phyloP scores from a whole-genome alignment of 2,888 invertebrate genomes.

The Ommatoiulus sabulosus region DNA sequence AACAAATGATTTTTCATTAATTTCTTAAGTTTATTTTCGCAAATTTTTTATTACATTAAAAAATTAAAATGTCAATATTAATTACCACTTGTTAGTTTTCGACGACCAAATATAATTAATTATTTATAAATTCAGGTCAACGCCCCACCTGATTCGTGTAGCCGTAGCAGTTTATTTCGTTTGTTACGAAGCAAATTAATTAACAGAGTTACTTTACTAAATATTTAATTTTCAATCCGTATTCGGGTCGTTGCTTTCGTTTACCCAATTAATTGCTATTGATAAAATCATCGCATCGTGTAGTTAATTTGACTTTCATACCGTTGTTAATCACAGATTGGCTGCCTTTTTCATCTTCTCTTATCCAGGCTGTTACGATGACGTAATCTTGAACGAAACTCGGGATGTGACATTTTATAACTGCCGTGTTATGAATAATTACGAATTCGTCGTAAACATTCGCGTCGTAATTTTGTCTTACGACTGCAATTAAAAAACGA shows the following conservation, averaged over 20 bases:
- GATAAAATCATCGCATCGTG: not conserved
- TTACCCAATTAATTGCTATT: not conserved
- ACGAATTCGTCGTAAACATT: conserved; percentile 66
- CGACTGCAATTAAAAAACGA: conserved; percentile 60
- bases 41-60: no score
- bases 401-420: conserved; percentile 68
- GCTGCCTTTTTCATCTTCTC: conserved; percentile 53
- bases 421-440: conserved; percentile 66
- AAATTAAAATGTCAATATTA: no score
- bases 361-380: conserved; percentile 67
- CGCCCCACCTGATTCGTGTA: not conserved
- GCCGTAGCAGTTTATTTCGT: not conserved
- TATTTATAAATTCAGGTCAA: not conserved
- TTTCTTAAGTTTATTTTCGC: no score
- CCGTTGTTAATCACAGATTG: conserved; percentile 56
- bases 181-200: not conserved
- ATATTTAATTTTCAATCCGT: conserved; percentile 35
- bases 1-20: no score
- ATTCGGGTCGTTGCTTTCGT: not conserved
- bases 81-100: no score
- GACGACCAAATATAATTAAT: not conserved
- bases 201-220: not conserved
- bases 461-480: conserved; percentile 65
- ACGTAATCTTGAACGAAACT: conserved; percentile 68
- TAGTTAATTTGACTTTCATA: conserved; percentile 17